Conservation (phyloP, 2,113 vertebrate species). For the Glaucomys volans region DNA sequence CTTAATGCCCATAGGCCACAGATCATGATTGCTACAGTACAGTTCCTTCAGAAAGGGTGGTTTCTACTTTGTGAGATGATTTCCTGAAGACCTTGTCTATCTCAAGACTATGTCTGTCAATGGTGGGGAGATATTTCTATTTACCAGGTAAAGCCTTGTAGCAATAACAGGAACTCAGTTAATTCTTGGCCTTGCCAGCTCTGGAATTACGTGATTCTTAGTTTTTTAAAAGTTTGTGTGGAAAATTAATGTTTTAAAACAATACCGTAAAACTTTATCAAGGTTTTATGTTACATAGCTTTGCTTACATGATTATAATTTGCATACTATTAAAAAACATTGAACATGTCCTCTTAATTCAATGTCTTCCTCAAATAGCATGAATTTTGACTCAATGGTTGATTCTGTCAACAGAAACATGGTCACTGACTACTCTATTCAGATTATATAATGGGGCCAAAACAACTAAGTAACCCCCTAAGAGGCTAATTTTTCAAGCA, state of each 20-base stretch:
- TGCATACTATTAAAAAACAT: not conserved
- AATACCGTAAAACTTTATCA: not conserved
- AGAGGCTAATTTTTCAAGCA: not conserved
- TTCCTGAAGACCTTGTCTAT: not conserved
- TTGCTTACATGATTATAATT: slow-evolving; percentile 7
- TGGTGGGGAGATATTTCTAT: not conserved
- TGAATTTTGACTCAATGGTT: not conserved
- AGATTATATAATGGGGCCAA: not conserved
- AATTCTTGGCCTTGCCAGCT: not conserved
- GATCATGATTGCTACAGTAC: not conserved
- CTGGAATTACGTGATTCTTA: not conserved
- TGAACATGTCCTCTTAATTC: not conserved
- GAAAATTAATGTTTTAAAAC: slow-evolving; percentile 21
- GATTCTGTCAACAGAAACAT: not conserved
- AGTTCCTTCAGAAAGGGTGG: not conserved
- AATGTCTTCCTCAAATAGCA: not conserved
- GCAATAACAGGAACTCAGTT: not conserved
- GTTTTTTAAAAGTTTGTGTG: slow-evolving; percentile 2
- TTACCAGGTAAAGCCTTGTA: not conserved
- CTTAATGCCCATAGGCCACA: not conserved
- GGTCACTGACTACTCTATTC: not conserved
- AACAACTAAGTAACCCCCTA: not conserved
- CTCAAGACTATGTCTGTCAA: not conserved
- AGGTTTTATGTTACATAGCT: not conserved
- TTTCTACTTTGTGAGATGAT: not conserved